Percentiles rank a stretch among this genome's conserved stretches.
Conservation (phyloP, 2,113 vertebrate genomes). For the Indri indri region DNA sequence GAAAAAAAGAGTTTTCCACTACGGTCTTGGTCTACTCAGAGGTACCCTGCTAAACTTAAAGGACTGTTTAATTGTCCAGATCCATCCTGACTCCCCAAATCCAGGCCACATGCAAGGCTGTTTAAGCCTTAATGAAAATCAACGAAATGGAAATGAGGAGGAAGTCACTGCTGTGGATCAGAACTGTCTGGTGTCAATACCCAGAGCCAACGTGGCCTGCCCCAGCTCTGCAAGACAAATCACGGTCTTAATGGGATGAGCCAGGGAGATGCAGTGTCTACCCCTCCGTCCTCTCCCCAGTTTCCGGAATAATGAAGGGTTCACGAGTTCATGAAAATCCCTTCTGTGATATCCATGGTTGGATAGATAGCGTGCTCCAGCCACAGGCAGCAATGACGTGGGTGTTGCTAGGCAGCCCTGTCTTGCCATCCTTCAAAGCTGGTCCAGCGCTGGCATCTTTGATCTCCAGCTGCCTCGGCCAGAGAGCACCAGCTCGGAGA, state of each 20-base stretch:
- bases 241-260: not conserved
- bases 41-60: constrained; percentile 42
- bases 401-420: not conserved
- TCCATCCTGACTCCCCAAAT: constrained; percentile 11
- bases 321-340: not conserved
- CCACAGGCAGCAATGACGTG: not conserved
- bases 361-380: not conserved
- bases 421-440: not conserved
- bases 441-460: not conserved
- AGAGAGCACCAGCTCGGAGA: not conserved
- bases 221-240: not conserved
- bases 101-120: constrained; percentile 18
- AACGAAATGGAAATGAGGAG: constrained; percentile 37
- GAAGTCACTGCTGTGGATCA: not conserved
- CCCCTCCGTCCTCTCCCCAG: not conserved
- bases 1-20: not conserved
- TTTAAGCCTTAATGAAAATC: constrained; percentile 59
- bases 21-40: not conserved
- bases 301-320: not conserved
- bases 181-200: not conserved
- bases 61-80: constrained; percentile 53
- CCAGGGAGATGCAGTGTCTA: not conserved
- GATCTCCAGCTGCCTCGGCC: not conserved
- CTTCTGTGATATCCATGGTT: not conserved
- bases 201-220: not conserved